Evolutionary conservation across 2,797 vertebrate genomes (phyloP), one percentile per base, ranked within the genome.

Genomic region (Myripristis murdjan): DNA sequence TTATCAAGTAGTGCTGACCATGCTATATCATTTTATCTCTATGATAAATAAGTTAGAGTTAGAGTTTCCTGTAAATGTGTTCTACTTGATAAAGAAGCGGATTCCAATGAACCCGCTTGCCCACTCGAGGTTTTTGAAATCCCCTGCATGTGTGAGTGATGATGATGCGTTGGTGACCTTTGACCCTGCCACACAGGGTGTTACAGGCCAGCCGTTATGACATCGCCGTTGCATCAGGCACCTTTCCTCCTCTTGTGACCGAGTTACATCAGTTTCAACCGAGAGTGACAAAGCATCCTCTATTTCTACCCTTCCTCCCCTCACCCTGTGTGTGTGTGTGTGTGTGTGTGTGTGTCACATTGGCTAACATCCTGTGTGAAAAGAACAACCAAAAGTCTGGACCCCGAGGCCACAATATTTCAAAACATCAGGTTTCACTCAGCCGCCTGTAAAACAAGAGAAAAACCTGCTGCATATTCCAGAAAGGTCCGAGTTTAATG

Each of bases 201-300:
- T 48, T 56, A 20, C n/a, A 20, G 62, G 43, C 28, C 49, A 67
- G 1, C 67, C 18, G 62, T 83, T 53, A 66, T 61, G 73, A 80
- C 75, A 70, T 1, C 0, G 33, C 0, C 8, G 23, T 83, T 85
- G 72, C 82, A 77, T 83, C 79, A 84, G 60, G 48, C 24, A 11
- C 48, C n/a, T 69, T 33, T n/a, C 69, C 39, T 57, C 49, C 0
- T 0, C 46, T 68, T 71, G 67, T 71, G 59, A 74, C 57, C 5
- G 39, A 52, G 54, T 84, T 82, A 14, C 84, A 75, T 81, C 77
- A 83, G 68, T 55, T 69, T 49, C 10, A 63, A 15, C 37, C 2
- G 26, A 51, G 55, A 37, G 67, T 76, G 79, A 74, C 59, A 46
- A 70, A 69, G 39, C 55, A n/a, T 16, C 33, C 2, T 4, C 28